These are phyloP conservation scores for Tupiocoris notatus DNA, from an alignment of 2,888 invertebrate species.

Conservation along the genomic window DNA sequence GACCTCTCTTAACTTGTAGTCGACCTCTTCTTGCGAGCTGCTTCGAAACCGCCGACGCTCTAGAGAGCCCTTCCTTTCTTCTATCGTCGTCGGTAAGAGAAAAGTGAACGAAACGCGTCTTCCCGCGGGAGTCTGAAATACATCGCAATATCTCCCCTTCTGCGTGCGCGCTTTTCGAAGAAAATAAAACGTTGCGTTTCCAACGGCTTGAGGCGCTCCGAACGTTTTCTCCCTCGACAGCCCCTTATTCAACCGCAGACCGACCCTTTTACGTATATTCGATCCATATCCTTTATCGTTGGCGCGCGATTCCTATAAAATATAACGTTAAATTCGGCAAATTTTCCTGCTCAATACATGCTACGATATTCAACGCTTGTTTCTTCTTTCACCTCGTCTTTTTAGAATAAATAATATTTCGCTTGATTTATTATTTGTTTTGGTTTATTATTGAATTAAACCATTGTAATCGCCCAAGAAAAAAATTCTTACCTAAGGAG, in stretches of 20 bases:
- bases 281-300: neutral
- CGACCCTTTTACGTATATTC: neutral
- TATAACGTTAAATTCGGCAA: no score
- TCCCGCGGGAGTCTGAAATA: slow-evolving; percentile 27
- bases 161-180: neutral
- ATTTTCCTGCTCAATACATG: no score
- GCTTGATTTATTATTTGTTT: no score
- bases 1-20: slow-evolving; percentile 44
- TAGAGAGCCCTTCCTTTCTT: neutral
- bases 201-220: neutral
- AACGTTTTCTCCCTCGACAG: neutral
- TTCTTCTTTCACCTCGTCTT: no score
- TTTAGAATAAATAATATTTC: no score
- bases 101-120: neutral
- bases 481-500: no score
- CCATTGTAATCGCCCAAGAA: no score
- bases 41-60: neutral
- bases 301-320: no score
- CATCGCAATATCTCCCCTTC: slow-evolving; percentile 27
- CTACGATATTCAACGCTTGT: no score
- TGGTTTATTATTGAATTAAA: no score
- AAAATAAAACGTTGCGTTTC: neutral
- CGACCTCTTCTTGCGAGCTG: neutral
- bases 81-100: neutral
- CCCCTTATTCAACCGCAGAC: neutral